Evolutionary conservation across 2,888 invertebrate species (phyloP), one percentile per base, ranked within the genome.

Genomic region (Nomada ferruginata): DNA sequence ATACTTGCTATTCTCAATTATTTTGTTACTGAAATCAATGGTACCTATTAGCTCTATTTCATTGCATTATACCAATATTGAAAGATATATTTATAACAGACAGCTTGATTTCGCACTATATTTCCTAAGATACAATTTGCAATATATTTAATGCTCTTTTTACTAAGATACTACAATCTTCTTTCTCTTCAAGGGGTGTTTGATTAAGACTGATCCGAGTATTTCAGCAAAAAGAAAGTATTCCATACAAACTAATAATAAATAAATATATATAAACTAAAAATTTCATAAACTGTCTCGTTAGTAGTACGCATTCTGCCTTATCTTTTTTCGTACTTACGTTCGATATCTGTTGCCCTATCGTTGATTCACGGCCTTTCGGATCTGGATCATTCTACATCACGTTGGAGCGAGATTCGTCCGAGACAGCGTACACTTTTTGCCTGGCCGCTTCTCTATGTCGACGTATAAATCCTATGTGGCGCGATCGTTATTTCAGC

Each of bases 401-500:
- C 47, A 64, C 52, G 44, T 15, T 42, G 71, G n/a, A 64, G 76
- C 82, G 42, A 81, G 82, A 76, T 81, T 60, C 71, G 47, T 26
- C 68, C 68, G 26, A 26, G 82, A 76, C 82, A 81, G 82, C 64
- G 59, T 20, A 76, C 53, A 76, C 68, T 76, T 81, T 69, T 81
- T 72, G 72, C 59, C 72, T n/a, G 50, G 76, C 23, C 76, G 68
- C 76, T 72, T 78, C 82, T 73, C 83, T 71, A 70, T 55, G 73
- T 78, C 83, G 73, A 81, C 82, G 53, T 76, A 82, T 84, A 82
- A 84, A 86, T 86, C 73, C 75, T 73, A 75, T 65, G 68, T 75
- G 82, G 76, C 85, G 87, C 82, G 84, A 87, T 87, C 79, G 79
- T 83, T 87, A 84, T 81, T 86, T 84, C 78, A 81, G 64, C 87